phyloP scores from a whole-genome alignment of 2,888 invertebrate genomes.

The Synanthedon myopaeformis region DNA sequence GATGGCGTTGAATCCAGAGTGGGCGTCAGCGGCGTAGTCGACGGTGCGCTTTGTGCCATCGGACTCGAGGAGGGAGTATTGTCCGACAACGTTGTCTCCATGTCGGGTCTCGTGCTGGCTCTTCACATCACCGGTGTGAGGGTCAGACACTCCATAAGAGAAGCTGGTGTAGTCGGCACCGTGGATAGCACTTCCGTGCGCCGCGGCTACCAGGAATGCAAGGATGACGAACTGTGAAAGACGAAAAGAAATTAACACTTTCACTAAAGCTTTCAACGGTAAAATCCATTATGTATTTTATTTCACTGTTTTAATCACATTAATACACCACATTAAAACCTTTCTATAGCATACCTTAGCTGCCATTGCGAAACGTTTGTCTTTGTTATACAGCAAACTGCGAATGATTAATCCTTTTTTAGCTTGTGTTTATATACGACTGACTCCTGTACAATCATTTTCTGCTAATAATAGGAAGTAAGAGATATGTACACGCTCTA shows the following conservation, averaged over 20 bases:
- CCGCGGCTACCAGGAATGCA: conserved; percentile 56
- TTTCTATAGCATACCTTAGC: conserved; percentile 41
- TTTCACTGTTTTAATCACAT: not conserved
- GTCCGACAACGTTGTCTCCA: conserved; percentile 73
- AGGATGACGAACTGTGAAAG: conserved; percentile 54
- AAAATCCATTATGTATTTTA: not conserved
- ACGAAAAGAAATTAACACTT: conserved; percentile 10
- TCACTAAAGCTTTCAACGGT: not conserved
- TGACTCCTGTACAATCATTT: conserved; percentile 40
- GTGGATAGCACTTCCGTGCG: conserved; percentile 48
- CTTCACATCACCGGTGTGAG: conserved; percentile 62
- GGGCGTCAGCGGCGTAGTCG: conserved; percentile 42
- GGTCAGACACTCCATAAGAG: conserved; percentile 60
- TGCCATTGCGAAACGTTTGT: conserved; percentile 59
- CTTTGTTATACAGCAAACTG: conserved; percentile 54
- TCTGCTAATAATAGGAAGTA: conserved; percentile 58
- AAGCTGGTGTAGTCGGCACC: conserved; percentile 55
- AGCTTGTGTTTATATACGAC: conserved; percentile 40
- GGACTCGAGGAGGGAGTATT: conserved; percentile 65
- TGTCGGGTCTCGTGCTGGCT: conserved; percentile 73
- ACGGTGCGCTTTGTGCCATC: conserved; percentile 75
- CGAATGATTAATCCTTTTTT: conserved; percentile 50
- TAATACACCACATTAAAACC: not conserved
- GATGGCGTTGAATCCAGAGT: conserved; percentile 13
- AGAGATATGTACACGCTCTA: conserved; percentile 44